A percentile compares a stretch with the other conserved stretches of the same genome.
These are phyloP conservation scores for Gallinago undulata DNA, from an alignment of 2,113 vertebrate species.

Conservation along the genomic window DNA sequence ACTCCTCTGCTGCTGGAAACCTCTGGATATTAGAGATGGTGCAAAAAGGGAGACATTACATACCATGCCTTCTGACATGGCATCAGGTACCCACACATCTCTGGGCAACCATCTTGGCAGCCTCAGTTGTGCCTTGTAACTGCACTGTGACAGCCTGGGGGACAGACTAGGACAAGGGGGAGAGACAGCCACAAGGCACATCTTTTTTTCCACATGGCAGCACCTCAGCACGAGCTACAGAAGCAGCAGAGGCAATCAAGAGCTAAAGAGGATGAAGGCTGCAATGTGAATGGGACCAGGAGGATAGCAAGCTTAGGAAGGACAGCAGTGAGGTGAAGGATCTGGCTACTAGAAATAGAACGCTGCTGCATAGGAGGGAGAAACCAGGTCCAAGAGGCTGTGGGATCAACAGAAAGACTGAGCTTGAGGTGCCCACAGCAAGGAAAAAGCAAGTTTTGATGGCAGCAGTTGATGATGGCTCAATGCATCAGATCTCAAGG, in stretches of 20 bases:
- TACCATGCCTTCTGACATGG: background rate
- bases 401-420: background rate
- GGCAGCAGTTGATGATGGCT: background rate
- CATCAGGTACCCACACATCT: too few species aligned
- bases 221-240: background rate
- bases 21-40: background rate
- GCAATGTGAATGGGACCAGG: background rate
- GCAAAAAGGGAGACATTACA: background rate
- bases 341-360: background rate
- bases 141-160: background rate
- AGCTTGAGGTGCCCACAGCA: background rate
- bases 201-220: background rate
- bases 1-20: background rate
- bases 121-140: background rate
- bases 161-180: background rate
- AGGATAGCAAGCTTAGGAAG: background rate
- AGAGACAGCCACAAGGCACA: background rate
- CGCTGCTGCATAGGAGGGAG: background rate
- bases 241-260: background rate
- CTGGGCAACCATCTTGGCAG: background rate
- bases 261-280: background rate
- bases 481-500: background rate
- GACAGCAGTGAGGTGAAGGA: background rate
- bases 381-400: background rate
- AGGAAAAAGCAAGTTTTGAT: background rate